phyloP scores from a whole-genome alignment of 2,797 vertebrate genomes.

The Oophaga sylvatica region DNA sequence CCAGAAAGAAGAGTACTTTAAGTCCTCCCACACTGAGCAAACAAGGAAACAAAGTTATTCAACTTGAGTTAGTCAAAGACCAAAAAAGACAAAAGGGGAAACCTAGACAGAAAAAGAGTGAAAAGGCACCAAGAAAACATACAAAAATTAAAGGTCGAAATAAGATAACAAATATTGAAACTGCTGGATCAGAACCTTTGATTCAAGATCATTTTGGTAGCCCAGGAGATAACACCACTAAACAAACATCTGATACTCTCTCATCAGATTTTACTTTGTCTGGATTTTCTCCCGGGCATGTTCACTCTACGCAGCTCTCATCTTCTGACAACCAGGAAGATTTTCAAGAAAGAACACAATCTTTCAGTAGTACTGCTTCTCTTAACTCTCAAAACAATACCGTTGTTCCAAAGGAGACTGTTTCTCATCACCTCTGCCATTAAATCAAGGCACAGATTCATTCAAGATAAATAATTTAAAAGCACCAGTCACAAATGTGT shows the following conservation, averaged over 20 bases:
- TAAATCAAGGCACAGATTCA: constrained; percentile 69
- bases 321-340: constrained; percentile 68
- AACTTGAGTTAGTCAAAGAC: constrained; percentile 69
- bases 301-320: constrained; percentile 75
- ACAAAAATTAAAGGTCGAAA: constrained; percentile 63
- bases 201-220: constrained; percentile 67
- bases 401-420: constrained; percentile 71
- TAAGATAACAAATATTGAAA: constrained; percentile 66
- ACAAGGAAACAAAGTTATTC: constrained; percentile 77
- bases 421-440: constrained; percentile 70
- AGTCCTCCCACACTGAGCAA: constrained; percentile 69
- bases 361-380: constrained; percentile 71
- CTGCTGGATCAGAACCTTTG: constrained; percentile 67
- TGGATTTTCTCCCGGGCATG: constrained; percentile 72
- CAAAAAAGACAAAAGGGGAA: constrained; percentile 75
- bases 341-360: constrained; percentile 69
- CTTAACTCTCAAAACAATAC: constrained; percentile 66
- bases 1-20: constrained; percentile 76
- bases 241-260: constrained; percentile 71
- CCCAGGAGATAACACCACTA: constrained; percentile 66
- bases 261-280: constrained; percentile 72
- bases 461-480: constrained; percentile 72
- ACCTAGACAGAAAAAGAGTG: constrained; percentile 72
- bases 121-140: constrained; percentile 72
- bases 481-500: constrained; percentile 69